Evolutionary conservation across 1,140 invertebrate genomes (phyloP).

Genomic region (Himalopsyche phryganea): DNA sequence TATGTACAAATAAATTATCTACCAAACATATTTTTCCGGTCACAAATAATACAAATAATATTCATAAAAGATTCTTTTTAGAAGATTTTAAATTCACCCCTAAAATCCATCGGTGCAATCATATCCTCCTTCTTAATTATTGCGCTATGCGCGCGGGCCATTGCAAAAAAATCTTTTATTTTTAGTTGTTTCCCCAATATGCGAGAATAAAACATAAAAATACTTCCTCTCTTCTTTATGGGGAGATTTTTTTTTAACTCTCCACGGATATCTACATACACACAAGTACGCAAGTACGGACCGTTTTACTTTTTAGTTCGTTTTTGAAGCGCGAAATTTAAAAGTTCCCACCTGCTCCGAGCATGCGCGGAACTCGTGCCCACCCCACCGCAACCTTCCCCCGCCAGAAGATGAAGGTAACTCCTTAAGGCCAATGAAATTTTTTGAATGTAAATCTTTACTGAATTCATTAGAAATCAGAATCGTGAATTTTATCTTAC

Average conservation of each 20-base stretch:
- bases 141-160: neutral
- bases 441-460: no score
- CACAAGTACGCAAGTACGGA: neutral
- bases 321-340: slow-evolving; percentile 3
- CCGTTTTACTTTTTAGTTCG: slow-evolving; percentile 15
- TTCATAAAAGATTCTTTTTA: neutral
- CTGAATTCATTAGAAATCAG: no score
- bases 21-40: no score
- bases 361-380: slow-evolving; percentile 19
- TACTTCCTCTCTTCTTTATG: slow-evolving; percentile 22
- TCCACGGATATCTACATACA: slow-evolving; percentile 9
- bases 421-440: no score
- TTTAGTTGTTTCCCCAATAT: slow-evolving; percentile 25
- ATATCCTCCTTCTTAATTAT: slow-evolving; percentile 14
- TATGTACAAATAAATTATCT: no score
- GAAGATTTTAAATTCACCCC: neutral
- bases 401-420: neutral
- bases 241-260: slow-evolving; percentile 14
- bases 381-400: slow-evolving; percentile 7
- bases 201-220: neutral
- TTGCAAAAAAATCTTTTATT: slow-evolving; percentile 20
- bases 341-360: slow-evolving; percentile 19
- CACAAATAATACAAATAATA: no score
- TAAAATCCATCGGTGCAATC: no score
- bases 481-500: no score